Base-by-base conservation (phyloP, 2,888 invertebrate genomes). In the Brachynemurus nebulosus region DNA sequence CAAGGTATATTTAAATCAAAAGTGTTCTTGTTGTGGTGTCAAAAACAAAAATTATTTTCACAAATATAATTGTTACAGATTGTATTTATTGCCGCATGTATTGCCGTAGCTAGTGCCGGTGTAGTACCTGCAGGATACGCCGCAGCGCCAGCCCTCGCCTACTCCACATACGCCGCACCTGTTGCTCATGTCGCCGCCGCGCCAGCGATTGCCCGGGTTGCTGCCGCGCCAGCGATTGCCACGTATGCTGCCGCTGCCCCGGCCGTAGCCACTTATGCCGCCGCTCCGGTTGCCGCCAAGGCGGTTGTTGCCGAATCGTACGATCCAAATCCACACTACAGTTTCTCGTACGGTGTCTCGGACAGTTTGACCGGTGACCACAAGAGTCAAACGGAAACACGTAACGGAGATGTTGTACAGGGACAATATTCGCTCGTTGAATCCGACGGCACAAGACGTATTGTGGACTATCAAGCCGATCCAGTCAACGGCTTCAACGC, bases 401-500 rank as follows among this genome's bases (percentile, higher is more conserved):
- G 72, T 42, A 63, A 64, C 49, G 72, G 71, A 45, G 72, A 72
- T 55, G 67, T 68, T 48, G 73, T 73, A 40, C 68, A 68, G 51
- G 72, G 72, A 44, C 63, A 66, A 48, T 73, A 72, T 60, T 67
- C 68, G 36, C 57, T 72, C 17, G 64, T 68, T 43, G 72, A 73
- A 55, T 65, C 73, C 47, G 72, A 73, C 52, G 73, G 72, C 52
- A 70, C 69, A 46, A 62, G 68, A 48, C 65, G 72, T 48, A 62
- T 67, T 52, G 73, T 73, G 11, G 70, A 72, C 54, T 73, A 73
- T 59, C 68, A 68, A 42, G 71, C 73, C 41, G 72, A 73, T 59
- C 71, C 72, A 37, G 63, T 70, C 45, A 67, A 72, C 53, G 73
- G 72, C 40, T 73, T 73, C 66, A 72, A 73, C 54, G 72, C 72